These are phyloP conservation scores for Cheilosia grossa DNA, from an alignment of 2,888 invertebrate species.

Conservation along the genomic window DNA sequence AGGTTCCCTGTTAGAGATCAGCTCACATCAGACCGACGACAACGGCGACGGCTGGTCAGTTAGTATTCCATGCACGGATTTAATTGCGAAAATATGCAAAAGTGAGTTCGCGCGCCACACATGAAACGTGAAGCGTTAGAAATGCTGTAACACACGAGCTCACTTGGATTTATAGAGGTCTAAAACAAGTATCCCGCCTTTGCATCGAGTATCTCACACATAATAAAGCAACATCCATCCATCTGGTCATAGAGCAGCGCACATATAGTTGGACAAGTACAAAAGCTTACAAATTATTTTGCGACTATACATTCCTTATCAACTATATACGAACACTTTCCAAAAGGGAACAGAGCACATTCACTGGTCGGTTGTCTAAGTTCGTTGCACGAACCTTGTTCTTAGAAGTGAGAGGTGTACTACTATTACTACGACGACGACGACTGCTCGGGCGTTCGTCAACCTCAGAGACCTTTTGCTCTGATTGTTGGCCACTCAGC, in stretches of 20 bases:
- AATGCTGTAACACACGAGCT: conserved; percentile 43
- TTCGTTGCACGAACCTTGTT: conserved; percentile 51
- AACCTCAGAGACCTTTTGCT: conserved; percentile 57
- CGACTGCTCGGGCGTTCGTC: conserved; percentile 34
- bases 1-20: conserved; percentile 39
- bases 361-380: conserved; percentile 32
- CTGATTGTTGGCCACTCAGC: conserved; percentile 45
- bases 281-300: conserved; percentile 37
- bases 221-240: conserved; percentile 28
- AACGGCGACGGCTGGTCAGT: conserved; percentile 18
- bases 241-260: conserved; percentile 18
- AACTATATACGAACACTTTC: conserved; percentile 2
- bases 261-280: conserved; percentile 7
- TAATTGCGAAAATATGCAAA: conserved; percentile 60
- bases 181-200: neutral
- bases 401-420: conserved; percentile 49
- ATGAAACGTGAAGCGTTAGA: conserved; percentile 51
- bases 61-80: conserved; percentile 57
- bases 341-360: conserved; percentile 24
- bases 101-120: conserved; percentile 14
- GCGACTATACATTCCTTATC: conserved; percentile 34
- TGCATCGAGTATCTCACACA: conserved; percentile 34
- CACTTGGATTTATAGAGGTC: conserved; percentile 35
- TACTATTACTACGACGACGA: neutral
- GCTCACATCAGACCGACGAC: conserved; percentile 3